phyloP scores from a whole-genome alignment of 2,113 vertebrate species.

The Hemichromis elongatus region DNA sequence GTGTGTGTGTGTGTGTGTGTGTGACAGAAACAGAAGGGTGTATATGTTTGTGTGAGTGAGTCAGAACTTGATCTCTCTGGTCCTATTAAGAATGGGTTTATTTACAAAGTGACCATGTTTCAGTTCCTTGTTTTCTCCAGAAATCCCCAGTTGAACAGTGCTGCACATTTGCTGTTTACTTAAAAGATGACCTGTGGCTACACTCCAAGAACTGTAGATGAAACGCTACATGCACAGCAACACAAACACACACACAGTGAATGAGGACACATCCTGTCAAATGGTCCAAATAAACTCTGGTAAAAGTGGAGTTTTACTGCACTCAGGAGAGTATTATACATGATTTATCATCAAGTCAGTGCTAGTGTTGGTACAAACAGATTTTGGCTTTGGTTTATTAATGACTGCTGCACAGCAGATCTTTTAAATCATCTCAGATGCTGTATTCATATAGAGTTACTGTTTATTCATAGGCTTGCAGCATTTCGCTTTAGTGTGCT shows the following conservation, averaged over 20 bases:
- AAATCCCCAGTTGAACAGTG: background rate
- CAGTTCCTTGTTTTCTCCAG: background rate
- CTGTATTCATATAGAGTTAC: conserved; percentile 33
- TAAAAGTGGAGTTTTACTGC: conserved; percentile 36
- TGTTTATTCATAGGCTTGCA: conserved; percentile 42
- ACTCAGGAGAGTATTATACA: conserved; percentile 30
- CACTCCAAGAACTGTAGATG: background rate
- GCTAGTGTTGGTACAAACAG: conserved; percentile 26
- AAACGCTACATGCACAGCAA: background rate
- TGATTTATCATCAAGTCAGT: conserved; percentile 44
- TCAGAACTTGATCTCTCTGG: background rate
- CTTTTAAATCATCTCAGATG: conserved; percentile 51
- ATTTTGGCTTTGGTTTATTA: conserved; percentile 57
- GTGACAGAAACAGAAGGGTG: background rate
- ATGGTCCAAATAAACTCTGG: conserved; percentile 31
- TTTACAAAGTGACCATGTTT: conserved; percentile 19
- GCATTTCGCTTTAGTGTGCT: background rate
- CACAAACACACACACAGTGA: background rate
- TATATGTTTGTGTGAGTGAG: background rate
- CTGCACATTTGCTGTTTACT: conserved; percentile 29
- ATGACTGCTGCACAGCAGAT: conserved; percentile 43
- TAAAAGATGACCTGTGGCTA: conserved; percentile 23
- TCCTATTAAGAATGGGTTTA: conserved; percentile 17
- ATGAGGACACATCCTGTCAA: conserved; percentile 31
- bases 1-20: background rate